Conservation (phyloP, 2,113 vertebrate species). For the Plectropomus leopardus region DNA sequence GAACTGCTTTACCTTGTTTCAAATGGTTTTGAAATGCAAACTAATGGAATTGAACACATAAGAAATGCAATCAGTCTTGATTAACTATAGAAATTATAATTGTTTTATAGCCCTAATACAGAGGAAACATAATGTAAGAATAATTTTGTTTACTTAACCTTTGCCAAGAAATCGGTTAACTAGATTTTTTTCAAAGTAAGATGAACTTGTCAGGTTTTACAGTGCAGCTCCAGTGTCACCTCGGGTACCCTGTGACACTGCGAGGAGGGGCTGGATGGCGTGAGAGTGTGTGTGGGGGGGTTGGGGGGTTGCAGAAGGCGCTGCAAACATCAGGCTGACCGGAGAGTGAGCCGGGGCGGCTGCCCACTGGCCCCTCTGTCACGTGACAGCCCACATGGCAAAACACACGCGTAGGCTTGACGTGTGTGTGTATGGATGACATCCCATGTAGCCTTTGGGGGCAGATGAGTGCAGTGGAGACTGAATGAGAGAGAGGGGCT, state of each 20-base stretch:
- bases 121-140: no score
- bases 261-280: constrained; percentile 26
- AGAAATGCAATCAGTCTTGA: no score
- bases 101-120: no score
- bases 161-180: no score
- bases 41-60: no score
- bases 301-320: constrained; percentile 4
- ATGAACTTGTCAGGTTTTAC: no score
- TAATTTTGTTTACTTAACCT: no score
- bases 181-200: no score
- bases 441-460: constrained; percentile 45
- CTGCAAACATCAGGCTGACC: constrained; percentile 38
- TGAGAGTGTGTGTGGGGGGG: not conserved
- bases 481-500: constrained; percentile 24
- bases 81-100: no score
- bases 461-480: constrained; percentile 44
- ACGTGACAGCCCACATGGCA: constrained; percentile 61
- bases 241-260: constrained; percentile 44
- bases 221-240: constrained; percentile 16
- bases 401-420: constrained; percentile 52
- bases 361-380: constrained; percentile 50
- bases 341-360: constrained; percentile 1
- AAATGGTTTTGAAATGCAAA: no score
- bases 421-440: constrained; percentile 42
- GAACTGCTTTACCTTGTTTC: no score